Conservation (phyloP, 2,888 invertebrate genomes). For the Mythimna albipuncta region DNA sequence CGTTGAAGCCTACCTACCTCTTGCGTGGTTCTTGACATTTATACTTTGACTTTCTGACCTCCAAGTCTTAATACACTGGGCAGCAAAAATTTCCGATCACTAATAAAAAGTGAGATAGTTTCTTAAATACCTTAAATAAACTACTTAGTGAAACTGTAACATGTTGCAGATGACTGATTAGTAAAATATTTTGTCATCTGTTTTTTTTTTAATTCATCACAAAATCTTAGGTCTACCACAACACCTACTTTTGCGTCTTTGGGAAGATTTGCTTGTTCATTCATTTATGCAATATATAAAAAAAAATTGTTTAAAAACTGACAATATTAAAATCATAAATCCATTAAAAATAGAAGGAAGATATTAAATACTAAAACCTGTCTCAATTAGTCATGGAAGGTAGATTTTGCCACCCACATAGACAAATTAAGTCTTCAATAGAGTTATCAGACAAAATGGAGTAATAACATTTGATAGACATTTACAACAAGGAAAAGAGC, state of each 20-base stretch:
- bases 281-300: neutral
- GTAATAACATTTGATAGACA: slow-evolving; percentile 40
- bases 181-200: too few relatives aligned
- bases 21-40: neutral
- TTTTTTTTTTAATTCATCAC: neutral
- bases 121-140: too few relatives aligned
- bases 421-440: slow-evolving; percentile 25
- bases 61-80: neutral
- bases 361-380: neutral
- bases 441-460: slow-evolving; percentile 30
- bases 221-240: neutral
- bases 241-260: neutral
- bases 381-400: slow-evolving; percentile 6
- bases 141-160: too few relatives aligned
- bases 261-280: too few relatives aligned
- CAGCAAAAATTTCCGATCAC: too few relatives aligned
- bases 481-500: slow-evolving; percentile 33
- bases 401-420: slow-evolving; percentile 21
- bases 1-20: neutral
- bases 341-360: neutral
- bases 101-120: too few relatives aligned
- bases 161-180: too few relatives aligned
- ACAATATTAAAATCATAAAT: slow-evolving; percentile 1
- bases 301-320: neutral
- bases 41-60: slow-evolving; percentile 2